A percentile compares a stretch with the other conserved stretches of the same genome.
These are phyloP conservation scores for Asteroscopus sphinx DNA, from an alignment of 2,888 invertebrate genomes.

Conservation along the genomic window DNA sequence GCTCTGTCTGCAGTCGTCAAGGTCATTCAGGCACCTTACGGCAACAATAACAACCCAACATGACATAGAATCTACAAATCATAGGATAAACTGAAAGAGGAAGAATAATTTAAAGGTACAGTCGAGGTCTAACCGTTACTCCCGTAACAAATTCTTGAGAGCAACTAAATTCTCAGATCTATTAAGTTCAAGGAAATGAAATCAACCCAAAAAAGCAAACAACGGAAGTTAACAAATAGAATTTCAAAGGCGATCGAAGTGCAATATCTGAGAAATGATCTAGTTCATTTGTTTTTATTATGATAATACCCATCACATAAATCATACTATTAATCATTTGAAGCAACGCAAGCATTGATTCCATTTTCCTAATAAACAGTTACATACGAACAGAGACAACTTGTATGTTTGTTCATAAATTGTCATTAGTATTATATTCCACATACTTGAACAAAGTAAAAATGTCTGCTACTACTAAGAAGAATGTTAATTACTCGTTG, in stretches of 20 bases:
- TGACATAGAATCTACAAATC: too few relatives aligned
- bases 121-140: neutral
- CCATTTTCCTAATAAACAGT: conserved; percentile 63
- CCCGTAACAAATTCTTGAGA: conserved; percentile 1
- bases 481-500: conserved; percentile 44
- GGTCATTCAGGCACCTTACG: too few relatives aligned
- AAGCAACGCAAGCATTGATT: conserved; percentile 64
- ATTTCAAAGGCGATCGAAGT: conserved; percentile 54
- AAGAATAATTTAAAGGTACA: too few relatives aligned
- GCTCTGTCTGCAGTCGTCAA: too few relatives aligned
- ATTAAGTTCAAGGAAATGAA: conserved; percentile 46
- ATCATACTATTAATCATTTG: conserved; percentile 72
- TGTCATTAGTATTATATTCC: conserved; percentile 30
- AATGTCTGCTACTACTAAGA: conserved; percentile 23
- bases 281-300: conserved; percentile 61
- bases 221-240: conserved; percentile 60
- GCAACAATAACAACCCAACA: too few relatives aligned
- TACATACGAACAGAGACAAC: conserved; percentile 17
- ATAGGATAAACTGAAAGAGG: too few relatives aligned
- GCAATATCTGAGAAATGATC: conserved; percentile 46
- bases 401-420: conserved; percentile 40
- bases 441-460: conserved; percentile 28
- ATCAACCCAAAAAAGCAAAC: conserved; percentile 40
- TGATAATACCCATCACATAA: conserved; percentile 62
- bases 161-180: conserved; percentile 28